These are phyloP conservation scores for Threskiornis aethiopicus DNA, from an alignment of 2,797 vertebrate species.

Conservation along the genomic window DNA sequence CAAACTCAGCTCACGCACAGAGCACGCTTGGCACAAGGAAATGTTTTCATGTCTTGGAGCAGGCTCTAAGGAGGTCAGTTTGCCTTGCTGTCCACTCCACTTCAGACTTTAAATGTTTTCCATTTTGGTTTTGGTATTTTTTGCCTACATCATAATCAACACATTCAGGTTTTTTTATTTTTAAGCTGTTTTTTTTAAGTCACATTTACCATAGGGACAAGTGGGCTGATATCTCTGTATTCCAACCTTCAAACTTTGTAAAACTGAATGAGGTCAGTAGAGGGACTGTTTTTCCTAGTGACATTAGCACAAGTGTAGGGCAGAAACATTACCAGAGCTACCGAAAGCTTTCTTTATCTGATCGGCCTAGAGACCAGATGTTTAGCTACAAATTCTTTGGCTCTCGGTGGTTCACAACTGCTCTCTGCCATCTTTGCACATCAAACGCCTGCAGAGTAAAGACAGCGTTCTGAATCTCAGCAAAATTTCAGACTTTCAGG, in stretches of 20 bases:
- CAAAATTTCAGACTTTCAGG: neutral
- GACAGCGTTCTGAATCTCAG: neutral
- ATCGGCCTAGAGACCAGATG: neutral
- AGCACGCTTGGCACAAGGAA: neutral
- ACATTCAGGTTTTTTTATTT: neutral
- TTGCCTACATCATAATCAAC: neutral
- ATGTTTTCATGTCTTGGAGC: neutral
- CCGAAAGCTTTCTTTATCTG: neutral
- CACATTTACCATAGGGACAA: neutral
- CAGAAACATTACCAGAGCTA: constrained; percentile 3
- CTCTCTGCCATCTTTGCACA: neutral
- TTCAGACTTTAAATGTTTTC: neutral
- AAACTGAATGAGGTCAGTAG: neutral
- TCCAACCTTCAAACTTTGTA: neutral
- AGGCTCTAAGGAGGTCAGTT: neutral
- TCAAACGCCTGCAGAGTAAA: neutral
- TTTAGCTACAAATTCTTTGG: constrained; percentile 7
- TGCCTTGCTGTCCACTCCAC: neutral
- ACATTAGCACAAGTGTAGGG: neutral
- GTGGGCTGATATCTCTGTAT: neutral
- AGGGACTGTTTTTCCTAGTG: neutral
- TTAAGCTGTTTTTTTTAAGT: neutral
- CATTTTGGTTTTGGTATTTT: neutral
- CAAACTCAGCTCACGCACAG: neutral
- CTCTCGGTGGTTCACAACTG: neutral